Conservation (phyloP, 2,797 vertebrate species). For the Poeciliopsis turneri region DNA sequence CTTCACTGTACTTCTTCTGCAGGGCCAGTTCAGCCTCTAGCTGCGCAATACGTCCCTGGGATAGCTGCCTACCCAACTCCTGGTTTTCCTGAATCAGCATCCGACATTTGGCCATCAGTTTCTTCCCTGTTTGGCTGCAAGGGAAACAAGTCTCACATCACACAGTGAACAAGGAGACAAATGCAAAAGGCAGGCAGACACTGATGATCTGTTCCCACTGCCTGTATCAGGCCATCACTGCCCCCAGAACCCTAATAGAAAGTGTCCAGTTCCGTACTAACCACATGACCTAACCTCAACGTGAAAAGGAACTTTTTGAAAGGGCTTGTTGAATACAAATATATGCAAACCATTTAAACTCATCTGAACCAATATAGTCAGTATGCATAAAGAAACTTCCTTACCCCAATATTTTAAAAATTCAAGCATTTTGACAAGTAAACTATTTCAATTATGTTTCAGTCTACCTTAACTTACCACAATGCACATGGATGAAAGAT, state of each 20-base stretch:
- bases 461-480: slow-evolving; percentile 19
- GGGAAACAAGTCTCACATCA: slow-evolving; percentile 98
- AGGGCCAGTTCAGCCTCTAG: slow-evolving; percentile 98
- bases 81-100: slow-evolving; percentile 99
- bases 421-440: background rate
- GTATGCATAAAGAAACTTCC: background rate
- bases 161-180: slow-evolving; percentile 83
- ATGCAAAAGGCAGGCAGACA: slow-evolving; percentile 48
- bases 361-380: background rate
- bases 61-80: slow-evolving; percentile 98
- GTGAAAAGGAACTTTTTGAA: slow-evolving; percentile 15
- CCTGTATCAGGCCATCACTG: slow-evolving; percentile 1
- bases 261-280: slow-evolving; percentile 2
- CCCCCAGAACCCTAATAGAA: slow-evolving; percentile 21
- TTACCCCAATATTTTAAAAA: slow-evolving; percentile 13
- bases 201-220: slow-evolving; percentile 23
- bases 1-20: slow-evolving; percentile 99
- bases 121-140: slow-evolving; percentile 99
- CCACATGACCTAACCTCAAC: slow-evolving; percentile 12
- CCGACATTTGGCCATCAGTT: slow-evolving; percentile 99
- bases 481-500: slow-evolving; percentile 28
- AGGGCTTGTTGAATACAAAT: slow-evolving; percentile 22
- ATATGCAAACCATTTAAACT: slow-evolving; percentile 5
- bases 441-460: slow-evolving; percentile 20
- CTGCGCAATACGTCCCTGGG: slow-evolving; percentile 98